Evolutionary conservation across 2,888 invertebrate genomes (phyloP).

Genomic region (Latrodectus elegans): DNA sequence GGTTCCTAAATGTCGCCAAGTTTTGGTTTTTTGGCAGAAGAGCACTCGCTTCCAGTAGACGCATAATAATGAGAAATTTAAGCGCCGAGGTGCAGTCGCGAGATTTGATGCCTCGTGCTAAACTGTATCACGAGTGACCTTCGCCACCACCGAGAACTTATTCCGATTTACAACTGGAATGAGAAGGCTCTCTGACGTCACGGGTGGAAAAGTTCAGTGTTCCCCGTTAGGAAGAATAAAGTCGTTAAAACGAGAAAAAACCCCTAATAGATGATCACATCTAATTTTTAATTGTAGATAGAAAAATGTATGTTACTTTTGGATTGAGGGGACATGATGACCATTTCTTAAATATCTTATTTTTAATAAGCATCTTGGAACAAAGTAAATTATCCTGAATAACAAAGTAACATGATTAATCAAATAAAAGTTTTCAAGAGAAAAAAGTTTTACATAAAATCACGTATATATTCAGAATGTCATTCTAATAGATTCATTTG

Average conservation of each 20-base stretch:
- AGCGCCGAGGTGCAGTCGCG: constrained; percentile 10
- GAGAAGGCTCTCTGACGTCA: not conserved
- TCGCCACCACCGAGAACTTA: constrained; percentile 16
- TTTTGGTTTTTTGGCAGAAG: constrained; percentile 26
- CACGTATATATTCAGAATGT: no score
- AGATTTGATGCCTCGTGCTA: not conserved
- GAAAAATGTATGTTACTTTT: no score
- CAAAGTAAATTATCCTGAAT: no score
- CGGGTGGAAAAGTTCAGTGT: constrained; percentile 13
- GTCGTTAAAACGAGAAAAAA: no score
- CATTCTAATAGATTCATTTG: no score
- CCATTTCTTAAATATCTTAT: constrained; percentile 31
- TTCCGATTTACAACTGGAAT: constrained; percentile 23
- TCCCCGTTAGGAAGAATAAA: not conserved
- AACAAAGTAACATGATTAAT: no score
- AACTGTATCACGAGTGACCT: constrained; percentile 26
- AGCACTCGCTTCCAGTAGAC: not conserved
- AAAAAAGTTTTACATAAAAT: no score
- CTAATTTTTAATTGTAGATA: no score
- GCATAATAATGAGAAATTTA: constrained; percentile 7
- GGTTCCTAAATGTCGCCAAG: constrained; percentile 26
- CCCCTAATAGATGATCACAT: no score
- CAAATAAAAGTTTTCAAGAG: no score
- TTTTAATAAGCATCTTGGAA: not conserved
- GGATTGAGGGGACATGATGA: no score